These are phyloP conservation scores for Limnephilus auricula DNA, from an alignment of 2,888 invertebrate genomes.

Conservation along the genomic window DNA sequence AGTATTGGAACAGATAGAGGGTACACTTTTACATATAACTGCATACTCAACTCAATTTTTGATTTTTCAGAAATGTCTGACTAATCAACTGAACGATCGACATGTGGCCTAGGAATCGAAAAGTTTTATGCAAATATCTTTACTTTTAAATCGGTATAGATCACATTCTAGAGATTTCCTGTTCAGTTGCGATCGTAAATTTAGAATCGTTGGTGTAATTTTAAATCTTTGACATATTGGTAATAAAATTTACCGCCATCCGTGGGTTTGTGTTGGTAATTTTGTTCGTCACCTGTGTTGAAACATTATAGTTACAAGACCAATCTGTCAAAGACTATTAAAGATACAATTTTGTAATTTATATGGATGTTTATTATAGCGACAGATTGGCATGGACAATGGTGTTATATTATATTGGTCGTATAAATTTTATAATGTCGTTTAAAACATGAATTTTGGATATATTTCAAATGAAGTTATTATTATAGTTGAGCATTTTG, in stretches of 20 bases:
- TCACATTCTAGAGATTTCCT: neutral
- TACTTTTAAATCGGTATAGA: neutral
- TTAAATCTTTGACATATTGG: neutral
- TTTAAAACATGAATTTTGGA: neutral
- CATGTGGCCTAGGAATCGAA: no score
- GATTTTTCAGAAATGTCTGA: no score
- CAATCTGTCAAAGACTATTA: neutral
- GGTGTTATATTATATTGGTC: neutral
- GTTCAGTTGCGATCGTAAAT: neutral
- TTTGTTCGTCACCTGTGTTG: neutral
- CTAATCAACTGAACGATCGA: no score
- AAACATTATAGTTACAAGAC: neutral
- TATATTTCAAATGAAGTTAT: neutral
- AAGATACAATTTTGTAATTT: neutral
- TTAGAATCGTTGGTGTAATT: neutral
- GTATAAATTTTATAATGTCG: neutral
- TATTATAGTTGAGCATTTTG: no score
- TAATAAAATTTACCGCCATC: neutral
- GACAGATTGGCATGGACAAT: neutral
- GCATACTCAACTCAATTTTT: no score
- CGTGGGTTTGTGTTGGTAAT: slow-evolving; percentile 22
- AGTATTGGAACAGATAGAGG: no score
- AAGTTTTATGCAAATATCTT: neutral
- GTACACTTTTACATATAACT: no score
- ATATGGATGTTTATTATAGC: neutral